Percentiles rank a stretch among this genome's conserved stretches.
phyloP scores from a whole-genome alignment of 2,797 vertebrate species.

The Sebastes hubbsi region DNA sequence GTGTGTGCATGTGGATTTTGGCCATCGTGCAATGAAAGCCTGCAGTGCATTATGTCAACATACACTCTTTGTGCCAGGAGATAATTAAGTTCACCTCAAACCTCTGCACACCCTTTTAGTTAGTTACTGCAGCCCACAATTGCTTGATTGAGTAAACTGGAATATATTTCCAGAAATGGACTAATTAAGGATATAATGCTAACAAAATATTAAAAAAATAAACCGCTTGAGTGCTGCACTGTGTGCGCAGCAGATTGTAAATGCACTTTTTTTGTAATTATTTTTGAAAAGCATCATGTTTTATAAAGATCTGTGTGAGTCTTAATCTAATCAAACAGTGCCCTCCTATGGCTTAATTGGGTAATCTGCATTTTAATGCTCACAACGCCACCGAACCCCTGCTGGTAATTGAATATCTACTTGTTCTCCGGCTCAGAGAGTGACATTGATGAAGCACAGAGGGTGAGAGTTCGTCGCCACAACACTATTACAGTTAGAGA shows the following conservation, averaged over 20 bases:
- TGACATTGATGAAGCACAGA: slow-evolving; percentile 51
- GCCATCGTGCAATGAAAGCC: too few species aligned
- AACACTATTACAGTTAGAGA: slow-evolving; percentile 7
- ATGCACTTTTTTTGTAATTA: slow-evolving; percentile 3
- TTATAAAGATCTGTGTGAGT: not conserved
- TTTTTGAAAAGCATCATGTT: slow-evolving; percentile 14
- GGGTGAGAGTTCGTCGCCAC: slow-evolving; percentile 15
- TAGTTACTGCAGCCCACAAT: not conserved
- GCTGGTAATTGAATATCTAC: slow-evolving; percentile 47
- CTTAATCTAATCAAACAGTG: slow-evolving; percentile 76
- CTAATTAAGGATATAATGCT: slow-evolving; percentile 4
- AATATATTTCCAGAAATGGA: not conserved
- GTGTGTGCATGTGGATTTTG: not conserved
- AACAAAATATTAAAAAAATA: slow-evolving; percentile 13
- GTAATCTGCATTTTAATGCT: slow-evolving; percentile 58
- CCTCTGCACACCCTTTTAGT: not conserved
- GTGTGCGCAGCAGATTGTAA: not conserved
- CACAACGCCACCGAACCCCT: not conserved
- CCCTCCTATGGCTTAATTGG: slow-evolving; percentile 73
- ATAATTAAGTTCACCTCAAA: slow-evolving; percentile 15
- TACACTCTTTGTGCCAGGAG: not conserved
- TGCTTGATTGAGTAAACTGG: not conserved
- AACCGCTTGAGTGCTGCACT: not conserved
- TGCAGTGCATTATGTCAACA: not conserved
- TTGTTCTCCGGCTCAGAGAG: slow-evolving; percentile 34